A percentile compares a stretch with the other conserved stretches of the same genome.
phyloP scores from a whole-genome alignment of 2,797 vertebrate species.

The Rhodeus uyekii region DNA sequence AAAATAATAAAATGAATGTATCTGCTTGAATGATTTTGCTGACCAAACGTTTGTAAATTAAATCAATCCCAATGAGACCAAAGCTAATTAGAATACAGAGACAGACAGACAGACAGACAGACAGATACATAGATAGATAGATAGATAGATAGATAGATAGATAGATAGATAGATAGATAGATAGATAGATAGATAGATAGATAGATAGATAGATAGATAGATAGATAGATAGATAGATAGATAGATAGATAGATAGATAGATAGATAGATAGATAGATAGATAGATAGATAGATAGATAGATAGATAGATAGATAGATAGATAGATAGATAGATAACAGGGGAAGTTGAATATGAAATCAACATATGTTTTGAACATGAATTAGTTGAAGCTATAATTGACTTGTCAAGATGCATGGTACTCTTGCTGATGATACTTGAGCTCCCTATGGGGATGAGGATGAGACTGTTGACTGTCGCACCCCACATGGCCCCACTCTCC shows the following conservation, averaged over 20 bases:
- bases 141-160: background rate
- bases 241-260: background rate
- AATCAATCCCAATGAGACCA: conserved; percentile 30
- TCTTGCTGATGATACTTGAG: conserved; percentile 55
- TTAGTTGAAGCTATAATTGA: conserved; percentile 48
- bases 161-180: conserved; percentile 11
- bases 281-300: background rate
- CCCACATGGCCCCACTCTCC: conserved; percentile 45
- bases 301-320: conserved; percentile 2
- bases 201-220: background rate
- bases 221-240: background rate
- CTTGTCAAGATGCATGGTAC: conserved; percentile 40
- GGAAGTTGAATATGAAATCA: conserved; percentile 39
- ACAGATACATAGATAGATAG: conserved; percentile 14
- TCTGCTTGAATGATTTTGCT: conserved; percentile 48
- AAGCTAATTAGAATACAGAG: conserved; percentile 34
- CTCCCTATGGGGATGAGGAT: conserved; percentile 58
- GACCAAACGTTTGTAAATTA: conserved; percentile 43
- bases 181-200: conserved; percentile 3
- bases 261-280: background rate
- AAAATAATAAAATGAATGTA: conserved; percentile 22
- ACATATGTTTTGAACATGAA: conserved; percentile 53
- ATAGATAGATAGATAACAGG: background rate
- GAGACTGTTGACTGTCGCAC: conserved; percentile 58
- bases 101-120: background rate